These are phyloP conservation scores for Aphelenchoides besseyi DNA, from an alignment of 1,140 invertebrate species.

Conservation along the genomic window DNA sequence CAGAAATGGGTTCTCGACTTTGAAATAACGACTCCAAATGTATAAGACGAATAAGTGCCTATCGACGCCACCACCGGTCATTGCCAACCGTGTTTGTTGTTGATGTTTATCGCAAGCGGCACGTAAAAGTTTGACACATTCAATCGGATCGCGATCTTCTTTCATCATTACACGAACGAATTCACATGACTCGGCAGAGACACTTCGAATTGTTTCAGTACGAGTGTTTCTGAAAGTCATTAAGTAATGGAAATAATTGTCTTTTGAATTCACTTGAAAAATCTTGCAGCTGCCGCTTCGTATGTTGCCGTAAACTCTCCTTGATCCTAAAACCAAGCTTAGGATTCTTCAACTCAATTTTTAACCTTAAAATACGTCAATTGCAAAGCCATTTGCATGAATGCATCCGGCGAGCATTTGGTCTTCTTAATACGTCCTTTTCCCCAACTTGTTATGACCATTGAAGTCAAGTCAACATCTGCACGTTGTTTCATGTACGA, in stretches of 20 bases:
- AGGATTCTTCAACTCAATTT: not conserved
- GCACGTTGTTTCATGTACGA: not conserved
- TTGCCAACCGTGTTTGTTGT: not conserved
- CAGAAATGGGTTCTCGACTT: not conserved
- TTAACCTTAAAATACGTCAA: constrained; percentile 57
- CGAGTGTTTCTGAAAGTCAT: constrained; percentile 66
- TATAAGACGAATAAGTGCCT: constrained; percentile 94
- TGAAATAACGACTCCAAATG: not conserved
- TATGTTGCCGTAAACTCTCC: constrained; percentile 89
- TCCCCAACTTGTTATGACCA: constrained; percentile 49
- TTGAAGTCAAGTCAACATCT: constrained; percentile 46
- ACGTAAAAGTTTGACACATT: not conserved
- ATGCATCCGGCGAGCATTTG: constrained; percentile 66
- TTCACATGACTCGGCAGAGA: constrained; percentile 81
- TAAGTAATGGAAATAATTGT: constrained; percentile 65
- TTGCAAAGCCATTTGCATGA: constrained; percentile 66
- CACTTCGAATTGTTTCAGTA: no score
- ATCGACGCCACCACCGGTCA: constrained; percentile 73
- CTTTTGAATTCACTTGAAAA: constrained; percentile 92
- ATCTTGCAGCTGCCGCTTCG: constrained; percentile 92
- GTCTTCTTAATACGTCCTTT: constrained; percentile 63
- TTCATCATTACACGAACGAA: constrained; percentile 85
- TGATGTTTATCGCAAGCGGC: constrained; percentile 1
- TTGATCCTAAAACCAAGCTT: constrained; percentile 72
- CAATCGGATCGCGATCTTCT: constrained; percentile 38